These are phyloP conservation scores for Pseudachorutes palmiensis DNA, from an alignment of 1,140 invertebrate genomes.

Conservation along the genomic window DNA sequence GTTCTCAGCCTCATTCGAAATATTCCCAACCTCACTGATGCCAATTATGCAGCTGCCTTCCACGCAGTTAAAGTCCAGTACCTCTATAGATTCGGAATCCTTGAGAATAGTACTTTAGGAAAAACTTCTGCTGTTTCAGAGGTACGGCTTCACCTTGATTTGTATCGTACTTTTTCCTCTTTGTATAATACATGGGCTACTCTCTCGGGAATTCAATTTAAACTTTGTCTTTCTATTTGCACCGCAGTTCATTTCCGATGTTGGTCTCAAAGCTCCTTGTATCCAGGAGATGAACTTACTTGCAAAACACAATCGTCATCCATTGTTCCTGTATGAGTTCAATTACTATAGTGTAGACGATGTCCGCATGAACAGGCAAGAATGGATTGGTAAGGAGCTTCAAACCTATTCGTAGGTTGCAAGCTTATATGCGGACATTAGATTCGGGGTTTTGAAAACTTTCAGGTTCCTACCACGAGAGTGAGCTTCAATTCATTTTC, in stretches of 20 bases:
- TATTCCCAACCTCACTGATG: slow-evolving; percentile 29
- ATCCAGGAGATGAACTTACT: slow-evolving; percentile 40
- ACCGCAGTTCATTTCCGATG: slow-evolving; percentile 41
- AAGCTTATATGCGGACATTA: too few relatives aligned
- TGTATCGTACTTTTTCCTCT: too few relatives aligned
- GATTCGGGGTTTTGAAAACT: too few relatives aligned
- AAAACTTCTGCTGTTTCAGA: slow-evolving; percentile 38
- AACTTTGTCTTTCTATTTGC: neutral
- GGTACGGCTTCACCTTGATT: slow-evolving; percentile 29
- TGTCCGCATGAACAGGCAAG: slow-evolving; percentile 38
- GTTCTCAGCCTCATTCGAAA: slow-evolving; percentile 39
- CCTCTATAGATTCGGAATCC: slow-evolving; percentile 39
- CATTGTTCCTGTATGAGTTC: slow-evolving; percentile 41
- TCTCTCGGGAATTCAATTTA: neutral
- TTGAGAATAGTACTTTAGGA: slow-evolving; percentile 34
- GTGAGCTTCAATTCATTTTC: slow-evolving; percentile 44
- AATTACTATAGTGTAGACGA: slow-evolving; percentile 41
- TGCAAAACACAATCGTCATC: slow-evolving; percentile 32
- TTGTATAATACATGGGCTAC: neutral
- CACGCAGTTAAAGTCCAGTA: slow-evolving; percentile 40
- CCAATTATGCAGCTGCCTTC: slow-evolving; percentile 37
- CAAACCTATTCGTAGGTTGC: too few relatives aligned
- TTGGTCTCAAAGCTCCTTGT: slow-evolving; percentile 42
- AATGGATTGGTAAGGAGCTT: slow-evolving; percentile 44
- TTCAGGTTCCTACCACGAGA: slow-evolving; percentile 44